Evolutionary conservation across 1,140 invertebrate species (phyloP).

Genomic region (Atta texana): DNA sequence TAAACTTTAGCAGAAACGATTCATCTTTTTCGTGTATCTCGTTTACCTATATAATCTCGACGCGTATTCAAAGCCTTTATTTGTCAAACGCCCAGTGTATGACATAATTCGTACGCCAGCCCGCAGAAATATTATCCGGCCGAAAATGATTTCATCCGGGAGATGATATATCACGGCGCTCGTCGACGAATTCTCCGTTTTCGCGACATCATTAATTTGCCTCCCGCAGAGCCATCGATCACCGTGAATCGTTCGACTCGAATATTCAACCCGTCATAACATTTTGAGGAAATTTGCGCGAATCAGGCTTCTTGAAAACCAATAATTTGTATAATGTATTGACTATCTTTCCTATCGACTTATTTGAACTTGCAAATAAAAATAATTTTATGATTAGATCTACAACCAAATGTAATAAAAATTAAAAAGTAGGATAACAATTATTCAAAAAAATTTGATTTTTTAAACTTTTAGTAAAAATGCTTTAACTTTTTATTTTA

Average conservation of each 20-base stretch:
- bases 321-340: not conserved
- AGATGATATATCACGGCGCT: constrained; percentile 67
- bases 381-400: constrained; percentile 8
- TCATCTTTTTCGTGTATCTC: constrained; percentile 20
- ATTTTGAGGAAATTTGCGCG: constrained; percentile 33
- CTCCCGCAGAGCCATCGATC: constrained; percentile 62
- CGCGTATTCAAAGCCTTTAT: constrained; percentile 39
- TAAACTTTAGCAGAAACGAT: constrained; percentile 46
- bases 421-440: not conserved
- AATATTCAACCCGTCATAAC: constrained; percentile 23
- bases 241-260: constrained; percentile 17
- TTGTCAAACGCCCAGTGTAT: constrained; percentile 36
- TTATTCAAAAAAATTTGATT: too few relatives aligned
- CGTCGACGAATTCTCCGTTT: constrained; percentile 26
- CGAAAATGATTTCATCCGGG: constrained; percentile 66
- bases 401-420: not conserved
- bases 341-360: not conserved
- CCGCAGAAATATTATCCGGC: constrained; percentile 64
- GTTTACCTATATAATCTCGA: constrained; percentile 44
- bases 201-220: constrained; percentile 70
- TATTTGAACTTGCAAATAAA: not conserved
- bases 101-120: constrained; percentile 43
- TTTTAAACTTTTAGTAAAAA: not conserved
- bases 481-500: not conserved
- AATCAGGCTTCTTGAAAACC: not conserved